Conservation (phyloP, 1,140 invertebrate genomes). For the Heliconius himera region DNA sequence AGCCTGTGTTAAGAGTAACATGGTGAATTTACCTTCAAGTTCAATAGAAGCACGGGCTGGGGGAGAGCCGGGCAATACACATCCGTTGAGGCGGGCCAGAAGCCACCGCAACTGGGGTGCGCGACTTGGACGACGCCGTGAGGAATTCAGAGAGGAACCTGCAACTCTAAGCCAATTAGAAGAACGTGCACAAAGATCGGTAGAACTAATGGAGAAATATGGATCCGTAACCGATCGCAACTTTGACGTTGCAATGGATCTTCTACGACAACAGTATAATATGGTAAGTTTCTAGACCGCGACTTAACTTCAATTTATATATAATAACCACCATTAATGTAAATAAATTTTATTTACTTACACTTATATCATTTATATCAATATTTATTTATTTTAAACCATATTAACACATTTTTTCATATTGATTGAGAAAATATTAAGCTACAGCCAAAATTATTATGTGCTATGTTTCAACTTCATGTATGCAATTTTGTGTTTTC, state of each 20-base stretch:
- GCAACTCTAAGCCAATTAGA: conserved; percentile 31
- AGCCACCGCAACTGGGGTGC: conserved; percentile 38
- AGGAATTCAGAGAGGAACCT: conserved; percentile 25
- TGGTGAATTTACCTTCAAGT: conserved; percentile 36
- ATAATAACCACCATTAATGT: neutral
- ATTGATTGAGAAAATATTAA: too few species aligned
- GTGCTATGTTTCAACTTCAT: neutral
- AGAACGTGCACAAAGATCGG: conserved; percentile 28
- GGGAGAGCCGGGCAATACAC: conserved; percentile 18
- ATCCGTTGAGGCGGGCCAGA: neutral
- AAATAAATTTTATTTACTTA: neutral
- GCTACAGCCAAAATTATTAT: too few species aligned
- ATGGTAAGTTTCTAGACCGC: conserved; percentile 32
- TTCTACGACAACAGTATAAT: conserved; percentile 45
- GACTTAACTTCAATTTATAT: neutral
- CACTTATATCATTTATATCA: neutral
- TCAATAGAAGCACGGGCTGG: conserved; percentile 14
- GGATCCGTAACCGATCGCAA: neutral
- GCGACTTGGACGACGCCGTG: conserved; percentile 31
- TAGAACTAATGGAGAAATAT: conserved; percentile 38
- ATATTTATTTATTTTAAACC: neutral
- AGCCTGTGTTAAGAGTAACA: neutral
- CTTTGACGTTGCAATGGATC: conserved; percentile 41
- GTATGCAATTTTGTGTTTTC: neutral
- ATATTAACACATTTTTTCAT: neutral